Conservation (phyloP, 2,888 invertebrate species). For the Poecilus cupreus region DNA sequence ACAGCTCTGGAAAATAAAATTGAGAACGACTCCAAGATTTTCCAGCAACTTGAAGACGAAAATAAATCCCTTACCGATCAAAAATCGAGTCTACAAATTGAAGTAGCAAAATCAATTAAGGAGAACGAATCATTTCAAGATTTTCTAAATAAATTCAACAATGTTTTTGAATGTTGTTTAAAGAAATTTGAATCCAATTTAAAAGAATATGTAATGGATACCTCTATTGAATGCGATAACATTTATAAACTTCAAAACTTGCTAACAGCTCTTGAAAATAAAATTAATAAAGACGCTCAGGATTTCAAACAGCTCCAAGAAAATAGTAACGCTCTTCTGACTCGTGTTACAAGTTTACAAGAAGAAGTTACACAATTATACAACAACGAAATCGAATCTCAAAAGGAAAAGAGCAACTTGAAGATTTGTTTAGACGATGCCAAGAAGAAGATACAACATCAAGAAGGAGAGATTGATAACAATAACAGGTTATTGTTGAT, state of each 20-base stretch:
- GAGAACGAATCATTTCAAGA: too few relatives aligned
- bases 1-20: background rate
- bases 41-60: too few relatives aligned
- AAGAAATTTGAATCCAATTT: background rate
- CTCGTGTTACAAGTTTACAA: background rate
- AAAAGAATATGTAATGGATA: background rate
- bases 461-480: conserved; percentile 19
- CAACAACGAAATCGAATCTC: background rate
- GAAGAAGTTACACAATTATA: conserved; percentile 3
- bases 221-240: background rate
- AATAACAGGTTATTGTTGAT: conserved; percentile 8
- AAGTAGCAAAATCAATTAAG: too few relatives aligned
- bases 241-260: background rate
- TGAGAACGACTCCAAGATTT: too few relatives aligned
- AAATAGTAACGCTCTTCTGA: background rate
- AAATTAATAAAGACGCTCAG: background rate
- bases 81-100: background rate
- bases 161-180: too few relatives aligned
- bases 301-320: background rate
- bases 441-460: conserved; percentile 11
- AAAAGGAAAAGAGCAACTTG: conserved; percentile 11
- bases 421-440: background rate
- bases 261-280: background rate
- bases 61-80: background rate
- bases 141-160: too few relatives aligned